Evolutionary conservation across 2,888 invertebrate species (phyloP), one percentile per base, ranked within the genome.

Genomic region (Noctua comes): DNA sequence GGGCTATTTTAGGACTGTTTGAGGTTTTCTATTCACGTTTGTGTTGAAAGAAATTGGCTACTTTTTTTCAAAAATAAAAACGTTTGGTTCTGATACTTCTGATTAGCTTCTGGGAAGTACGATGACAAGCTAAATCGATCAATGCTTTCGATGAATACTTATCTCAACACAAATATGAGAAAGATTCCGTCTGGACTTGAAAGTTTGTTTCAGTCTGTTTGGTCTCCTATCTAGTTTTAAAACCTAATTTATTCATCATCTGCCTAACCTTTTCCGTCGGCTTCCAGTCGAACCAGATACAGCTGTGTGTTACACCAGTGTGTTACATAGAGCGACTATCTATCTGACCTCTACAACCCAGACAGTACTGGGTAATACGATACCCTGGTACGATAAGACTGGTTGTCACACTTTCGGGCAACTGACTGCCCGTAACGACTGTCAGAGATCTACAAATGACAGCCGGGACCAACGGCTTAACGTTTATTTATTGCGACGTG

Each of bases 1-100:
- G 68, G 71, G 84, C 75, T 73, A 77, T 87, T 88, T 82, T 79
- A 64, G 80, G 24, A 64, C 66, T 76, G 81, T 77, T 77, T 79
- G 73, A 31, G 73, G 69, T 68, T 75, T 78, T 48, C n/a, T 66
- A 59, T 75, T 70, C 57, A 86, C 31, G 69, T 73, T 73, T 68
- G 4, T 66, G 43, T 66, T 43, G 8, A 65, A 43, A 66, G n/a
- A n/a, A n/a, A 66, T 43, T 43, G 66, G 43, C 16, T n/a, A 66
- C 43, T 43, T 43, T 43, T n/a, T 8, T n/a, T 7, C 18, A 31
- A 18, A 66, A 66, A 43, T 43, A 66, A n/a, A 66, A 66, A n/a
- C 43, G 1, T 43, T 66, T 43, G n/a, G 0, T n/a, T 66, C 16
- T 43, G n/a, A n/a, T 51, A 21, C 2, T 66, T 21, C 5, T 8